These are phyloP conservation scores for Drosophila punjabiensis DNA, from an alignment of 1,140 invertebrate species.

Conservation along the genomic window DNA sequence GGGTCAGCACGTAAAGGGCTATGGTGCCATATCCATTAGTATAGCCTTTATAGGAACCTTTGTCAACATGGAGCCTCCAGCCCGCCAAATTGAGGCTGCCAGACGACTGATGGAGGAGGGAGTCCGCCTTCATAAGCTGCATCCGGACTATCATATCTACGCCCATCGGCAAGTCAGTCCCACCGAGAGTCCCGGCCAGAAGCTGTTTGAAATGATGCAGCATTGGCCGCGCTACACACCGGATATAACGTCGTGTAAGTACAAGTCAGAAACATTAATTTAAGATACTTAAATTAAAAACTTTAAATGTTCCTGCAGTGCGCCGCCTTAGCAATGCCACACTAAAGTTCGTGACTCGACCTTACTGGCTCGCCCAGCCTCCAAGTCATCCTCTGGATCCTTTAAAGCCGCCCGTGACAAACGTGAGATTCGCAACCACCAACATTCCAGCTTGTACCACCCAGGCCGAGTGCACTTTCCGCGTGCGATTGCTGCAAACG, in stretches of 20 bases:
- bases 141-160: conserved; percentile 87
- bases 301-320: conserved; percentile 30
- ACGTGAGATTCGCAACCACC: conserved; percentile 76
- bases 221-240: conserved; percentile 86
- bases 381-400: conserved; percentile 74
- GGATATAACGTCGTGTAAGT: conserved; percentile 57
- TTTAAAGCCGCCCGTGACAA: conserved; percentile 85
- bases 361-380: conserved; percentile 89
- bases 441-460: conserved; percentile 35
- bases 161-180: conserved; percentile 87
- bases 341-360: conserved; percentile 82
- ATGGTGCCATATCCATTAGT: conserved; percentile 88
- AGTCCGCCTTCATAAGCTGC: conserved; percentile 86
- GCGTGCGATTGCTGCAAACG: conserved; percentile 87
- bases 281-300: background rate
- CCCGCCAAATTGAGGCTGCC: conserved; percentile 87
- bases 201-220: conserved; percentile 87
- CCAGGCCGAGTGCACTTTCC: conserved; percentile 58
- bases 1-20: conserved; percentile 88
- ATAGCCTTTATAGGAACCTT: conserved; percentile 91
- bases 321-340: conserved; percentile 60
- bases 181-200: conserved; percentile 88
- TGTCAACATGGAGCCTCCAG: conserved; percentile 86
- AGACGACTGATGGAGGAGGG: conserved; percentile 88
- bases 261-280: background rate